These are phyloP conservation scores for Baryphthengus martii DNA, from an alignment of 2,113 vertebrate genomes.

Conservation along the genomic window DNA sequence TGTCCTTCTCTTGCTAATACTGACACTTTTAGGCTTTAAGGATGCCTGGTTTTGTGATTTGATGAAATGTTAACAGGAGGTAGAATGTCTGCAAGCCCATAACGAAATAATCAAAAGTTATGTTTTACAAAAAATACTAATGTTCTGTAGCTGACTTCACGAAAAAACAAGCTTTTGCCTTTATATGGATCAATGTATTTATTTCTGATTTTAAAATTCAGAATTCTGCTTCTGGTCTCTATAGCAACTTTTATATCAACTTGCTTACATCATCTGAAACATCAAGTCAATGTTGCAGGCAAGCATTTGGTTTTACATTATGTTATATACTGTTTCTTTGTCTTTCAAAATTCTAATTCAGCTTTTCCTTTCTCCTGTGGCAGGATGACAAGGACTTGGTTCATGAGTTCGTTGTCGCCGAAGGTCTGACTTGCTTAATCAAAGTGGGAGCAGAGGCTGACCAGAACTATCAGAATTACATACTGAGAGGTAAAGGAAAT, in stretches of 20 bases:
- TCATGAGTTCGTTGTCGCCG: constrained; percentile 94
- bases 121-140: not conserved
- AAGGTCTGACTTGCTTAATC: constrained; percentile 94
- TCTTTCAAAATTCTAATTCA: not conserved
- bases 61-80: not conserved
- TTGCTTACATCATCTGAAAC: not conserved
- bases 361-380: not conserved
- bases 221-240: not conserved
- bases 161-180: not conserved
- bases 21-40: not conserved
- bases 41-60: not conserved
- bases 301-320: not conserved
- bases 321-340: not conserved
- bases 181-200: not conserved
- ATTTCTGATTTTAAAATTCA: not conserved
- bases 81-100: not conserved
- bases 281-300: not conserved
- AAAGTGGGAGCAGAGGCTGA: constrained; percentile 96
- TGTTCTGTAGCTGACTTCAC: not conserved
- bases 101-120: not conserved
- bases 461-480: constrained; percentile 99
- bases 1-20: not conserved
- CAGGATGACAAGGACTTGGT: constrained; percentile 99
- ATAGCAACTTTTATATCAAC: not conserved
- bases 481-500: constrained; percentile 87